phyloP scores from a whole-genome alignment of 2,888 invertebrate genomes.

The Drosophila anomalata region DNA sequence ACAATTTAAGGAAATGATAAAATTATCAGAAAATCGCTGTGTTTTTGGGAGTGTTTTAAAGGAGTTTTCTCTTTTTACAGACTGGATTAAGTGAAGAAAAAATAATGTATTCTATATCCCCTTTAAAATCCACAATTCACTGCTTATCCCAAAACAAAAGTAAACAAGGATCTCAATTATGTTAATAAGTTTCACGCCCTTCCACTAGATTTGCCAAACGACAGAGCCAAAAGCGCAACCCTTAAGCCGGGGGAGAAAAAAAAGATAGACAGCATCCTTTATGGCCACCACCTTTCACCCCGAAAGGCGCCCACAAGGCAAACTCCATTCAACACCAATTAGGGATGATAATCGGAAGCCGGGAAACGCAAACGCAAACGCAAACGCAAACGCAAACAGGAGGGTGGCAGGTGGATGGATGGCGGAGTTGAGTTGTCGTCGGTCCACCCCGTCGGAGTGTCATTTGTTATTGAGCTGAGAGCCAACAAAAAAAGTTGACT shows the following conservation, averaged over 20 bases:
- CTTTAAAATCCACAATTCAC: slow-evolving; percentile 6
- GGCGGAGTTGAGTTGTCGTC: slow-evolving; percentile 60
- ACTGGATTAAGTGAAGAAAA: neutral
- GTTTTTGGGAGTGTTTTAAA: neutral
- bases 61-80: neutral
- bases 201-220: slow-evolving; percentile 57
- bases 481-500: slow-evolving; percentile 58
- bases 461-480: slow-evolving; percentile 73
- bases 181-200: slow-evolving; percentile 79
- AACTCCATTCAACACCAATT: slow-evolving; percentile 84
- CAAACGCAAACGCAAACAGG: slow-evolving; percentile 4
- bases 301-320: slow-evolving; percentile 50
- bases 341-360: slow-evolving; percentile 82
- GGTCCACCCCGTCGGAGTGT: slow-evolving; percentile 62
- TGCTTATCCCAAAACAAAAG: slow-evolving; percentile 9
- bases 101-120: neutral
- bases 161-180: slow-evolving; percentile 79
- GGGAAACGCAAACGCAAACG: slow-evolving; percentile 5
- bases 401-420: slow-evolving; percentile 36
- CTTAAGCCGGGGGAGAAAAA: neutral
- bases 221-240: slow-evolving; percentile 13
- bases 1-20: slow-evolving; percentile 24
- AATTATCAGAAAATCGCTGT: neutral
- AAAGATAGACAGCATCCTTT: slow-evolving; percentile 52
- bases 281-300: slow-evolving; percentile 74